A percentile compares a stretch with the other conserved stretches of the same genome.
These are phyloP conservation scores for Drusus annulatus DNA, from an alignment of 1,140 invertebrate species.

Conservation along the genomic window DNA sequence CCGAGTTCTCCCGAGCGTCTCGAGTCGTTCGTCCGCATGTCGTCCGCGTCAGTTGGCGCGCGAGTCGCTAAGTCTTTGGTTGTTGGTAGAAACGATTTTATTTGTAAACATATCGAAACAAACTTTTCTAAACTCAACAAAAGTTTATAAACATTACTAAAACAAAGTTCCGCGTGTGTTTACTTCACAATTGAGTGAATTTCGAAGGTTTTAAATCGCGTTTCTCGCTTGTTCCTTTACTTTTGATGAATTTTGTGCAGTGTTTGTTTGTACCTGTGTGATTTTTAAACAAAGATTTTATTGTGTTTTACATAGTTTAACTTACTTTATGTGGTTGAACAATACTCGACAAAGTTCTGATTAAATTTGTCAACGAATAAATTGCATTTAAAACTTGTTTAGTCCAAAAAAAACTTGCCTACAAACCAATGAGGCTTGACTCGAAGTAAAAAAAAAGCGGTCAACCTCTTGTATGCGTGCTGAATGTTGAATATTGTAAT, in stretches of 20 bases:
- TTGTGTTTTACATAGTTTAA: slow-evolving; percentile 2
- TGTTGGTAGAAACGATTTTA: background rate
- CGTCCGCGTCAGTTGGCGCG: slow-evolving; percentile 47
- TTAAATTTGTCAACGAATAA: background rate
- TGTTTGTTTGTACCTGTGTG: slow-evolving; percentile 23
- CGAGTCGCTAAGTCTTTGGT: slow-evolving; percentile 33
- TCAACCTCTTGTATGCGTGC: background rate
- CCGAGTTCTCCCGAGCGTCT: slow-evolving; percentile 21
- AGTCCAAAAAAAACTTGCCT: background rate
- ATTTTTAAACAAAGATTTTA: background rate
- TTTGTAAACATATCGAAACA: slow-evolving; percentile 30
- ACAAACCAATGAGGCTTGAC: background rate
- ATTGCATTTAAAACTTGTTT: background rate
- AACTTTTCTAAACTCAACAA: slow-evolving; percentile 30
- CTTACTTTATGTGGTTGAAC: background rate
- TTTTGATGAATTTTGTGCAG: slow-evolving; percentile 10
- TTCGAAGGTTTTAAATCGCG: slow-evolving; percentile 4
- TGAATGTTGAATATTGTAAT: slow-evolving; percentile 32
- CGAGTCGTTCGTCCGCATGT: slow-evolving; percentile 15
- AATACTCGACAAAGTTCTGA: background rate
- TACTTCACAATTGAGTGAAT: background rate
- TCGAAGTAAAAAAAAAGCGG: background rate
- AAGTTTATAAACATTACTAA: slow-evolving; percentile 22
- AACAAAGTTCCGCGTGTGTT: slow-evolving; percentile 29
- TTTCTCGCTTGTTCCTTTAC: background rate